Evolutionary conservation across 2,888 invertebrate species (phyloP).

Genomic region (Scaptomyza caliginosa): DNA sequence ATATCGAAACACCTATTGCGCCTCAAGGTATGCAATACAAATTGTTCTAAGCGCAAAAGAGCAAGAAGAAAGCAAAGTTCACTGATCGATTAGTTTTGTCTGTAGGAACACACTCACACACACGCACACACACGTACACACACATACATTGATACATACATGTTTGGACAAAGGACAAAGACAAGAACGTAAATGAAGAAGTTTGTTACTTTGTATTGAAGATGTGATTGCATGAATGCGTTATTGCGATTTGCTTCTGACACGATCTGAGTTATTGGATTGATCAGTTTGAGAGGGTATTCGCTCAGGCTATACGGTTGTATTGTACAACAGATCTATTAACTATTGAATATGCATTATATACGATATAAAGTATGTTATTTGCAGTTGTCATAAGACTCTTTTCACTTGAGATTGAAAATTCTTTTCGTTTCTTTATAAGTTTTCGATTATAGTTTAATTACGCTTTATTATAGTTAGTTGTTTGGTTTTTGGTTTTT

Average conservation of each 20-base stretch:
- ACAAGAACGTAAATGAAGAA: constrained; percentile 40
- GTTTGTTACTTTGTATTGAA: constrained; percentile 5
- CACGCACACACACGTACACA: background rate
- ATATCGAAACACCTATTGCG: background rate
- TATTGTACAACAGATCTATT: constrained; percentile 51
- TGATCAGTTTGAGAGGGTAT: constrained; percentile 6
- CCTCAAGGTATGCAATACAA: background rate
- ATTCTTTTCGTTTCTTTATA: constrained; percentile 4
- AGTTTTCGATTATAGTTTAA: constrained; percentile 14
- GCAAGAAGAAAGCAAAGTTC: too few relatives aligned
- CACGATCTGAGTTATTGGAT: constrained; percentile 7
- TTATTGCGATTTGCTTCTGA: constrained; percentile 20
- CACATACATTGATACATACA: background rate
- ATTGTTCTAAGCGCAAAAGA: too few relatives aligned
- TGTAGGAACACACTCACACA: background rate
- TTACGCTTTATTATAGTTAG: constrained; percentile 10
- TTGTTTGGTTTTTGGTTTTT: constrained; percentile 9
- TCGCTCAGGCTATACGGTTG: constrained; percentile 31
- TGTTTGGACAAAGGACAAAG: constrained; percentile 30
- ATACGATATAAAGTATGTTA: constrained; percentile 19
- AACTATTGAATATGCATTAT: constrained; percentile 14
- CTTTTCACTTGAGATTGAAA: constrained; percentile 3
- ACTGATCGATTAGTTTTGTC: too few relatives aligned
- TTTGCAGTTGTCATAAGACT: background rate
- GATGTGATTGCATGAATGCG: constrained; percentile 36